phyloP scores from a whole-genome alignment of 1,140 invertebrate genomes.

The Drosophila orena region DNA sequence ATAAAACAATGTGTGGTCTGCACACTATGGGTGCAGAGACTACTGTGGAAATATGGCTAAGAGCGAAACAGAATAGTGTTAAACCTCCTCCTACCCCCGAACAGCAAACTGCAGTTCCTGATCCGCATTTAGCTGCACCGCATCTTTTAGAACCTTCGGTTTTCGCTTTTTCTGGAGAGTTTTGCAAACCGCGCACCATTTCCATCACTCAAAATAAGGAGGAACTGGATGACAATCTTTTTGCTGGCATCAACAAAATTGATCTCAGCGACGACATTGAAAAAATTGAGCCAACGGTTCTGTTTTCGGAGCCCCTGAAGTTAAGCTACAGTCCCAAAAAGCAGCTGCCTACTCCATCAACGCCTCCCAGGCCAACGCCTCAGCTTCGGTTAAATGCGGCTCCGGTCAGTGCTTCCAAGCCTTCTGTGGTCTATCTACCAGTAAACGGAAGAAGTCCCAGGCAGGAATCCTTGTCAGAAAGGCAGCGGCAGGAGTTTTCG shows the following conservation, averaged over 20 bases:
- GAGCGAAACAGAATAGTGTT: slow-evolving; percentile 74
- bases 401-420: neutral
- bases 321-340: slow-evolving; percentile 67
- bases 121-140: neutral
- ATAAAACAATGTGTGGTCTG: slow-evolving; percentile 93
- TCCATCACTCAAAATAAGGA: slow-evolving; percentile 72
- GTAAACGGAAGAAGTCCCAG: slow-evolving; percentile 28
- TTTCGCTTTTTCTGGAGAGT: neutral
- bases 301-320: slow-evolving; percentile 65
- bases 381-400: slow-evolving; percentile 22
- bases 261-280: slow-evolving; percentile 67
- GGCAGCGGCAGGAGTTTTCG: neutral
- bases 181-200: slow-evolving; percentile 55
- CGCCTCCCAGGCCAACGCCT: neutral
- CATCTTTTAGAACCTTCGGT: neutral
- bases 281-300: slow-evolving; percentile 71
- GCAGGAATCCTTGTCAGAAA: slow-evolving; percentile 10
- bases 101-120: neutral
- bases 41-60: slow-evolving; percentile 89
- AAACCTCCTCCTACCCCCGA: neutral
- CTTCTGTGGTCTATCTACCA: slow-evolving; percentile 38
- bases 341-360: neutral
- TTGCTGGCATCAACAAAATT: slow-evolving; percentile 71
- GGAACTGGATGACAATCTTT: slow-evolving; percentile 79
- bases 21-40: slow-evolving; percentile 94